These are phyloP conservation scores for Cryptosula pallasiana DNA, from an alignment of 2,888 invertebrate species.

Conservation along the genomic window DNA sequence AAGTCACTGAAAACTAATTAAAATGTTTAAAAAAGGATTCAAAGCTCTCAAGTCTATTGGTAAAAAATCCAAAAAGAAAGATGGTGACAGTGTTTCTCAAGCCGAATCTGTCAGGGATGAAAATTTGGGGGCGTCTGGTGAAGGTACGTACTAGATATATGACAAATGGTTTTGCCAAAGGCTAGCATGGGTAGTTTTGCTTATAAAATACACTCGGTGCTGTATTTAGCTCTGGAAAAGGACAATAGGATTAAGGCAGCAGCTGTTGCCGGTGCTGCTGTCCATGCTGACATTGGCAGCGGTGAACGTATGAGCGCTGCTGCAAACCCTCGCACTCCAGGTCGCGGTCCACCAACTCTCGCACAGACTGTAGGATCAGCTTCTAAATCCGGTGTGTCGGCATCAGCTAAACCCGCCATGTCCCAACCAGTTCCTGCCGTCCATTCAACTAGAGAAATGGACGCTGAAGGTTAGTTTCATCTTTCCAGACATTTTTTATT, in stretches of 20 bases:
- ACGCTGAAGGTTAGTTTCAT: not conserved
- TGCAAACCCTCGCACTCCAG: not conserved
- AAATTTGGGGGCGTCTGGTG: not conserved
- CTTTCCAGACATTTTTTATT: too few relatives aligned
- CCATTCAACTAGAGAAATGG: not conserved
- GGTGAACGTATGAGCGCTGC: not conserved
- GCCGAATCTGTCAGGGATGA: not conserved
- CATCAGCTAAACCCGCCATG: not conserved
- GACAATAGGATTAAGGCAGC: too few relatives aligned
- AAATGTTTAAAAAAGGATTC: conserved; percentile 23
- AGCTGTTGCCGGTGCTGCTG: too few relatives aligned
- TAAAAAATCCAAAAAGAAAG: conserved; percentile 14
- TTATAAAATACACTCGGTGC: too few relatives aligned
- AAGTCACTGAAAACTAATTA: too few relatives aligned
- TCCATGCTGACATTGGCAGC: not conserved
- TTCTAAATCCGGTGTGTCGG: not conserved
- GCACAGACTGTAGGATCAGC: not conserved
- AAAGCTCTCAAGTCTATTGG: conserved; percentile 16
- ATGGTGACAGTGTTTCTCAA: conserved; percentile 5
- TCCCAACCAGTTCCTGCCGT: not conserved
- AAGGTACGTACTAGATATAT: not conserved
- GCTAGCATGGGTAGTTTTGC: too few relatives aligned
- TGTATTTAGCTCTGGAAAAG: too few relatives aligned
- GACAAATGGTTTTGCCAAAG: not conserved
- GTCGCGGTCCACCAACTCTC: not conserved